Evolutionary conservation across 1,140 invertebrate species (phyloP), one percentile per base, ranked within the genome.

Genomic region (Drosophila persimilis): DNA sequence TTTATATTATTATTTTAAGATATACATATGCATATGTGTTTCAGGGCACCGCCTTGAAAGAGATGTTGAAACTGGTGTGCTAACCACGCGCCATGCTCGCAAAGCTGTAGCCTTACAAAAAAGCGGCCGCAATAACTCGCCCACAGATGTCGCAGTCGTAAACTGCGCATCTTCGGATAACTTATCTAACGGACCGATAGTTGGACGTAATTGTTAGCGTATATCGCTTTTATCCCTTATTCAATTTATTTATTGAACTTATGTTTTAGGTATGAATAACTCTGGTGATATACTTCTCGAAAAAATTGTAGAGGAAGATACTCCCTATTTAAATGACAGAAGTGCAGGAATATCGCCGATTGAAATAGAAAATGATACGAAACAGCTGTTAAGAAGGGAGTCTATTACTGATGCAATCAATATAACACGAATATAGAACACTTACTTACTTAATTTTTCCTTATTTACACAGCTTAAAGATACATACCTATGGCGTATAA

Each of bases 41-140:
- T 26, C 0, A 88, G 83, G 96, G 0, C 96, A 97, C 79, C 92
- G 96, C 29, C 89, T 97, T 35, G 95, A 97, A 67, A 91, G 95
- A n/a, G 96, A 97, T 78, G 93, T 95, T 1, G 96, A 97, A 90
- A 97, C 96, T 1, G 96, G 96, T 3, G 94, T 95, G 6, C 92
- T 97, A 75, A 94, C 94, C n/a, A 96, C 95, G 0, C 95, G 95
- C 53, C 93, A 95, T 71, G 93, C 93, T 8, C 93, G 94, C 35
- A 93, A 94, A 70, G 86, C 86, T n/a, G 86, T 91, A 13, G 90
- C 90, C 29, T 62, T 91, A 44, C 83, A 91, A 64, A 90, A 89
- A 45, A 86, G 72, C 29, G 71, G 50, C 45, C 69, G 80, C 7
- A 88, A 80, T 29, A 78, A 62, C 7, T 63, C 70, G 2, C 56